Percentiles rank a stretch among this genome's conserved stretches.
These are phyloP conservation scores for Nephrocerus scutellatus DNA, from an alignment of 2,888 invertebrate genomes.

Conservation along the genomic window DNA sequence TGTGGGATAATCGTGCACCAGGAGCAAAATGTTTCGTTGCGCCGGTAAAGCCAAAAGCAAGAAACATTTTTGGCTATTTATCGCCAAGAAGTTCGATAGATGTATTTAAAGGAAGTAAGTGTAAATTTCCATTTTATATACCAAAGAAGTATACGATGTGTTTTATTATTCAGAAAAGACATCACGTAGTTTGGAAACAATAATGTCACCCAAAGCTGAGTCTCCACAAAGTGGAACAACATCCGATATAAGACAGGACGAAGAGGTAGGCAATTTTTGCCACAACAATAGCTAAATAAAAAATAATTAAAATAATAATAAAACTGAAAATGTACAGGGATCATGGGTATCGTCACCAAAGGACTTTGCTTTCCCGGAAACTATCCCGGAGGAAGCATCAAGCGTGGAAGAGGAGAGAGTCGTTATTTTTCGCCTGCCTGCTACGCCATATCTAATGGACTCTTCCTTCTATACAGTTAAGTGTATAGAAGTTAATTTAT, in stretches of 20 bases:
- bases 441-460: conserved; percentile 66
- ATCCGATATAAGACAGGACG: conserved; percentile 44
- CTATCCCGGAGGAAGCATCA: conserved; percentile 87
- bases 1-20: conserved; percentile 94
- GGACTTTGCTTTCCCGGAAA: conserved; percentile 83
- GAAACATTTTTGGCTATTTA: conserved; percentile 58
- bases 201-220: conserved; percentile 43
- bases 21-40: conserved; percentile 91
- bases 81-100: conserved; percentile 56
- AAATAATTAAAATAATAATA: not conserved
- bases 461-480: conserved; percentile 72
- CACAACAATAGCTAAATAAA: not conserved
- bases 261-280: conserved; percentile 33
- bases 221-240: conserved; percentile 43
- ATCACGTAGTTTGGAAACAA: conserved; percentile 33
- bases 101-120: conserved; percentile 72
- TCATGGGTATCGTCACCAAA: conserved; percentile 80
- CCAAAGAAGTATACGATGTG: not conserved
- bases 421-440: conserved; percentile 78
- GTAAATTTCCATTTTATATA: not conserved
- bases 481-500: not conserved
- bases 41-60: conserved; percentile 86
- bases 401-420: conserved; percentile 90
- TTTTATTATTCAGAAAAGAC: conserved; percentile 32
- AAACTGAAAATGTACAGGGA: conserved; percentile 46